Evolutionary conservation across 23 tunicate genomes (phyloP).

Genomic region (Styela plicata): DNA sequence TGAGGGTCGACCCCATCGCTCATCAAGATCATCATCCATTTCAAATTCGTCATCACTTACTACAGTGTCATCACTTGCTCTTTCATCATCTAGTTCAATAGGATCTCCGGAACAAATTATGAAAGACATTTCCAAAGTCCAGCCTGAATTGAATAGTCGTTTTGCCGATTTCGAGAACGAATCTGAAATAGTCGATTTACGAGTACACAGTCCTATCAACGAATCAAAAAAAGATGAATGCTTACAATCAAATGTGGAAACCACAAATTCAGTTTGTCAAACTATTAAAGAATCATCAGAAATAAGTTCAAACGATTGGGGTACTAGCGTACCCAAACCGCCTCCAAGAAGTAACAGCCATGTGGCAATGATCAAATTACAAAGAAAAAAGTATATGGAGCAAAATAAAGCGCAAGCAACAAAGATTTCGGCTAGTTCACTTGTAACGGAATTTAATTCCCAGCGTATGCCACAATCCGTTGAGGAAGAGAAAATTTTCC

Average conservation of each 20-base stretch:
- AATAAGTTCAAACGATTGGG: neutral
- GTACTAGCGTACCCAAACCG: neutral
- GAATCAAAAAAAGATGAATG: neutral
- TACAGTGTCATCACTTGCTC: slow-evolving; percentile 6
- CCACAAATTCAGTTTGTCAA: neutral
- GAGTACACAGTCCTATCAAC: neutral
- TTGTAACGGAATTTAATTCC: neutral
- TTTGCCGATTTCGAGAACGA: neutral
- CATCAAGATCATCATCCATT: slow-evolving; percentile 9
- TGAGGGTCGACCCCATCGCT: neutral
- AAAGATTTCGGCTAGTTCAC: neutral
- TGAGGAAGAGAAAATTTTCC: neutral
- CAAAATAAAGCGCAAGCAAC: neutral
- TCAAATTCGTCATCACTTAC: slow-evolving; percentile 19
- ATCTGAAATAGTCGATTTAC: neutral
- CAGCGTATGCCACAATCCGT: neutral
- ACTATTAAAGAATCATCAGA: neutral
- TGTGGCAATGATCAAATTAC: neutral
- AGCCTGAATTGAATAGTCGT: neutral
- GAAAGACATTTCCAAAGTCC: neutral
- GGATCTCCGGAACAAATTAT: neutral
- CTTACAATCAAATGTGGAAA: neutral
- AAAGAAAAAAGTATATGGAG: neutral
- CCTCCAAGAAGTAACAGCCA: neutral
- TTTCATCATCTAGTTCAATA: slow-evolving; percentile 16